Conservation (phyloP, 1,140 invertebrate genomes). For the Hesperophylax magnus region DNA sequence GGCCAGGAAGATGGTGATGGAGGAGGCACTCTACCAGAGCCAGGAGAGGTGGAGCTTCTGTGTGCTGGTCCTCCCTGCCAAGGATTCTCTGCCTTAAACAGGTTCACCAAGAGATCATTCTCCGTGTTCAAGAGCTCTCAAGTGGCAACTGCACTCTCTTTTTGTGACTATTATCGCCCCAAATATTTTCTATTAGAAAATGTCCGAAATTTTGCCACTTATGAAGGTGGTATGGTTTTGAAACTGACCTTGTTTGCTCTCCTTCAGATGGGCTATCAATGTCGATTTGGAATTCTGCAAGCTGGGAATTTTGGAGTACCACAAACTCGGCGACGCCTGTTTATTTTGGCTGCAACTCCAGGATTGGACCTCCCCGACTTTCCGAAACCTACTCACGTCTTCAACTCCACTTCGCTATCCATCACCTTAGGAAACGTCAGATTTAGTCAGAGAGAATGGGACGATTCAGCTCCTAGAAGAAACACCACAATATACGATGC, state of each 20-base stretch:
- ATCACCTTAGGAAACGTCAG: not conserved
- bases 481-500: slow-evolving; percentile 85
- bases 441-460: slow-evolving; percentile 63
- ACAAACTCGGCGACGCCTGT: slow-evolving; percentile 83
- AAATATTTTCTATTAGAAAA: slow-evolving; percentile 91
- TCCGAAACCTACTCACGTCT: slow-evolving; percentile 87
- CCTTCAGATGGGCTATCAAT: slow-evolving; percentile 90
- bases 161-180: slow-evolving; percentile 89
- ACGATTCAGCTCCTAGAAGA: slow-evolving; percentile 78
- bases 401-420: slow-evolving; percentile 80
- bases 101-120: slow-evolving; percentile 88
- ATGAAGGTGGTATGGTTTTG: slow-evolving; percentile 84
- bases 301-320: slow-evolving; percentile 90
- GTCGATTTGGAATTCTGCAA: slow-evolving; percentile 88
- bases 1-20: slow-evolving; percentile 64
- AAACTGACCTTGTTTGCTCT: slow-evolving; percentile 86
- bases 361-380: slow-evolving; percentile 84
- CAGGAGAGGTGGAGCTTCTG: slow-evolving; percentile 87
- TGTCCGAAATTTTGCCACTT: slow-evolving; percentile 88
- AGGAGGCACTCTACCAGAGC: slow-evolving; percentile 79
- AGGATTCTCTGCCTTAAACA: slow-evolving; percentile 92
- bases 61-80: slow-evolving; percentile 93
- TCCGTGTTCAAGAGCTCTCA: slow-evolving; percentile 92
- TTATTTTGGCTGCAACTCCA: slow-evolving; percentile 88
- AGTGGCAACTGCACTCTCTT: slow-evolving; percentile 87